Evolutionary conservation across 2,888 invertebrate species (phyloP), one percentile per base, ranked within the genome.

Genomic region (Nymphalis c-album): DNA sequence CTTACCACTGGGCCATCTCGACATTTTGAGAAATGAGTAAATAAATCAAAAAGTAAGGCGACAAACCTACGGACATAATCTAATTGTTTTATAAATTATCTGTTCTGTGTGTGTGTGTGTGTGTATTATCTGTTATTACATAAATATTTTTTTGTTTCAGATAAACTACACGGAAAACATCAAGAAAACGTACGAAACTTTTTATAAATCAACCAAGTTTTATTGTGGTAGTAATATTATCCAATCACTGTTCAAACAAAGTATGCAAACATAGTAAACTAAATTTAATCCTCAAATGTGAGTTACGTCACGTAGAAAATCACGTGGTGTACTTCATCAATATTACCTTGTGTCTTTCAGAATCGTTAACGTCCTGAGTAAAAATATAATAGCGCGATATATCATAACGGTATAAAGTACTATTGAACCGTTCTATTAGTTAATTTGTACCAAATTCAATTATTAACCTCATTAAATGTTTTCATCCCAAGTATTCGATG

Each of bases 401-500:
- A 17, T 26, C 5, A 31, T 55, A 17, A 55, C 13, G 13, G 40
- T 40, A 13, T 1, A 40, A 13, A 10, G 13, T 40, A n/a, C n/a
- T n/a, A 40, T 13, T 40, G 13, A 13, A 40, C 35, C 10, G 35
- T 10, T 40, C 2, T 6, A 40, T 40, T 40, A 40, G 10, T 40
- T 4, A 13, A 13, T 40, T 0, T 13, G 13, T 0, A 40, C 13
- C 40, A 13, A 5, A 6, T 31, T 6, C 6, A 26, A 40, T 40
- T 40, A 40, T 13, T 40, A 40, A 40, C 40, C 40, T 13, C 40
- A 13, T 40, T 10, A 7, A 40, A 40, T 40, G 4, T 40, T 13
- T 4, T 40, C 4, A 40, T 4, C 48, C 87, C 87, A 88, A 75
- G 87, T 89, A 88, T 77, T 79, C 74, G 80, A 76, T 88, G 90